Evolutionary conservation across 2,888 invertebrate genomes (phyloP).

Genomic region (Leptopilina myrica): DNA sequence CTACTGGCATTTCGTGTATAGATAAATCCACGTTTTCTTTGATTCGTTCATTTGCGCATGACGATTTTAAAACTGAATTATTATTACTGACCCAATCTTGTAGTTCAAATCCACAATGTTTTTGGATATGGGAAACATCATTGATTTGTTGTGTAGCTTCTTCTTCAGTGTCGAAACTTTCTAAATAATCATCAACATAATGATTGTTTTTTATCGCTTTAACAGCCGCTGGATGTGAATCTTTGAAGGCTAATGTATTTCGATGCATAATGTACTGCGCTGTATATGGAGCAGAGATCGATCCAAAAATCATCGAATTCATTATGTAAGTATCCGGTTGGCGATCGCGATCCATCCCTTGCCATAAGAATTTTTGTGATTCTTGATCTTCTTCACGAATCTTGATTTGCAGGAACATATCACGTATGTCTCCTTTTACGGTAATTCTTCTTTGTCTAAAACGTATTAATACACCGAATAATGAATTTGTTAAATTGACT

Average conservation of each 20-base stretch:
- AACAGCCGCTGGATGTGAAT: no score
- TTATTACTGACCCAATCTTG: slow-evolving; percentile 54
- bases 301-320: slow-evolving; percentile 59
- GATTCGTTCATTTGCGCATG: background rate
- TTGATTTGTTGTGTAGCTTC: slow-evolving; percentile 52
- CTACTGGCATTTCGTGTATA: slow-evolving; percentile 48
- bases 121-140: slow-evolving; percentile 51
- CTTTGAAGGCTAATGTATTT: no score
- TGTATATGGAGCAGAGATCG: slow-evolving; percentile 43
- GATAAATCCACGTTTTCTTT: no score
- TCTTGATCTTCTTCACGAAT: slow-evolving; percentile 59
- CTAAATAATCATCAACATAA: slow-evolving; percentile 62
- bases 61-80: background rate
- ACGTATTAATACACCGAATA: slow-evolving; percentile 64
- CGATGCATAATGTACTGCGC: no score
- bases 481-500: background rate
- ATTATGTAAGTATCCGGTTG: slow-evolving; percentile 54
- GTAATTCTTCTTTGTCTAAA: slow-evolving; percentile 68
- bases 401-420: slow-evolving; percentile 65
- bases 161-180: slow-evolving; percentile 54
- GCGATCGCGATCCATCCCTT: slow-evolving; percentile 27
- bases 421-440: slow-evolving; percentile 64
- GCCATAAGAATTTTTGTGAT: slow-evolving; percentile 58
- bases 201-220: slow-evolving; percentile 45
- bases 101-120: slow-evolving; percentile 54